Evolutionary conservation across 2,888 invertebrate genomes (phyloP).

Genomic region (Doris montereyensis): DNA sequence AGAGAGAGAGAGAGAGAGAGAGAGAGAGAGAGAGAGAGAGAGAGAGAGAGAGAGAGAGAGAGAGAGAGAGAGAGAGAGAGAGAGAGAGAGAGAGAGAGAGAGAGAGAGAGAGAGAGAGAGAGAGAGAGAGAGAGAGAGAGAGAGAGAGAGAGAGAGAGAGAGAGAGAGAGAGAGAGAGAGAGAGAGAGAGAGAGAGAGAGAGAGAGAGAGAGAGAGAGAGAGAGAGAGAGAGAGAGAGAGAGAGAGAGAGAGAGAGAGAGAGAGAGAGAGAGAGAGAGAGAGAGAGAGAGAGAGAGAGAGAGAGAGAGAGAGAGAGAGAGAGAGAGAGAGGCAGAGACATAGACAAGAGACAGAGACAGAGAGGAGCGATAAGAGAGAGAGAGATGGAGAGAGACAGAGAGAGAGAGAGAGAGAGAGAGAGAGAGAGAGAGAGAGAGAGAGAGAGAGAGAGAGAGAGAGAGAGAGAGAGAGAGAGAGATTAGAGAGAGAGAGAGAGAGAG

Average conservation of each 20-base stretch:
- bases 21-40: conserved; percentile 45
- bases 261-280: neutral
- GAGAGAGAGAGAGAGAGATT: no score
- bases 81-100: neutral
- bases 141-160: neutral
- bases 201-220: no score
- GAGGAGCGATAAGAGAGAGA: neutral
- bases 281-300: neutral
- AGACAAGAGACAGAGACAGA: neutral
- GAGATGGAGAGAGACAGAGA: no score
- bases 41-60: neutral
- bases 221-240: neutral
- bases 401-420: conserved; percentile 4
- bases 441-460: conserved; percentile 38
- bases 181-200: no score
- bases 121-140: neutral
- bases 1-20: neutral
- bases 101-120: conserved; percentile 18
- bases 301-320: neutral
- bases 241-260: neutral
- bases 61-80: neutral
- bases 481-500: no score
- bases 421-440: neutral
- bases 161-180: neutral
- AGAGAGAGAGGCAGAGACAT: no score